A percentile compares a stretch with the other conserved stretches of the same genome.
Conservation (phyloP, 2,113 vertebrate genomes). For the Picathartes gymnocephalus region DNA sequence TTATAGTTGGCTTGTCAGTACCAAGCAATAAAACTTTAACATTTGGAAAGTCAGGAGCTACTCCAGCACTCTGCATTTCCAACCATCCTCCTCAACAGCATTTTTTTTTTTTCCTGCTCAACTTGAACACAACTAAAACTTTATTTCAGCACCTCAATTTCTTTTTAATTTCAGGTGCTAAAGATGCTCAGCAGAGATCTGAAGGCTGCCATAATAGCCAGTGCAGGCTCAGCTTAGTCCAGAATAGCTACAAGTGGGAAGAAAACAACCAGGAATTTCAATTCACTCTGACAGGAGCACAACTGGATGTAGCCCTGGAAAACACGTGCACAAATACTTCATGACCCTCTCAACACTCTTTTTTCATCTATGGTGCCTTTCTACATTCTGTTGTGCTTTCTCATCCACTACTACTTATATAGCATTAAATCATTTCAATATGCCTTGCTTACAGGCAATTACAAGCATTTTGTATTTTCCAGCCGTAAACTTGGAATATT, state of each 20-base stretch:
- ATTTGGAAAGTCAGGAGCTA: background rate
- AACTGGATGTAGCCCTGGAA: background rate
- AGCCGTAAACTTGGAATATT: background rate
- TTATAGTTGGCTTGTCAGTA: background rate
- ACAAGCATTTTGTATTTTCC: background rate
- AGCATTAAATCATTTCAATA: background rate
- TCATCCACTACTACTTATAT: background rate
- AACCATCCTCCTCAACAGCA: background rate
- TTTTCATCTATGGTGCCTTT: background rate
- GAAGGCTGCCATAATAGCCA: background rate
- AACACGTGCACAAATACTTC: background rate
- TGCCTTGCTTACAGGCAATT: background rate
- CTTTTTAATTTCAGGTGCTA: background rate
- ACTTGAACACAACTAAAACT: background rate
- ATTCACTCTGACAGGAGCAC: background rate
- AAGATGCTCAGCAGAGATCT: background rate
- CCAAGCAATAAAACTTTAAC: background rate
- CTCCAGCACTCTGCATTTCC: background rate
- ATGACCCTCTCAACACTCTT: background rate
- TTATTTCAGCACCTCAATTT: background rate
- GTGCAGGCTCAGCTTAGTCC: background rate
- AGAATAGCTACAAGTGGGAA: background rate
- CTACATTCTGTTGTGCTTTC: background rate
- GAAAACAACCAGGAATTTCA: background rate
- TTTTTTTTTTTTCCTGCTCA: background rate